A percentile compares a stretch with the other conserved stretches of the same genome.
Evolutionary conservation across 2,888 invertebrate genomes (phyloP).

Genomic region (Ophioninae sp.): DNA sequence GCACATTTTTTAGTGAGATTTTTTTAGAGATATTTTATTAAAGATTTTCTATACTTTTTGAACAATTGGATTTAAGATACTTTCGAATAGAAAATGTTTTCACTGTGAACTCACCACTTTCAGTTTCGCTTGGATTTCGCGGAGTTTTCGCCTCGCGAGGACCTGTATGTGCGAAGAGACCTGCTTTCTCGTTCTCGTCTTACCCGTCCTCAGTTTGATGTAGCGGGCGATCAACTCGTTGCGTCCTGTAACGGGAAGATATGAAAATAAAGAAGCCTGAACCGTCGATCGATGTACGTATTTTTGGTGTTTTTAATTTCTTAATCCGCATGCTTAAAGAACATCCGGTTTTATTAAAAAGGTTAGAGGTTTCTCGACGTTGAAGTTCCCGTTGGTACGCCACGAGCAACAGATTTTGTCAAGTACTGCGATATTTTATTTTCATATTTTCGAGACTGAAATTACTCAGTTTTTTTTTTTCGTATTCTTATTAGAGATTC

Average conservation of each 20-base stretch:
- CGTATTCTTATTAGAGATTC: too few relatives aligned
- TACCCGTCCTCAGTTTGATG: slow-evolving; percentile 99
- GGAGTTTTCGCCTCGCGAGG: slow-evolving; percentile 97
- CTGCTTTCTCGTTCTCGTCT: slow-evolving; percentile 99
- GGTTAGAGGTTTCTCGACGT: background rate
- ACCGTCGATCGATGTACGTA: background rate
- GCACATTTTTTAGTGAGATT: too few relatives aligned
- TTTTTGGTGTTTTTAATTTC: background rate
- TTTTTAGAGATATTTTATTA: too few relatives aligned
- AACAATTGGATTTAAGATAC: background rate
- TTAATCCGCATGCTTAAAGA: background rate
- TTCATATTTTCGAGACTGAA: too few relatives aligned
- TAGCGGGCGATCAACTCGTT: slow-evolving; percentile 99
- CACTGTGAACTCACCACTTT: slow-evolving; percentile 92
- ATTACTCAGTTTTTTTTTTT: too few relatives aligned
- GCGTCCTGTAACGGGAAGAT: slow-evolving; percentile 89
- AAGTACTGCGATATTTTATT: too few relatives aligned
- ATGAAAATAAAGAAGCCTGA: background rate
- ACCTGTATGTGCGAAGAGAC: slow-evolving; percentile 99
- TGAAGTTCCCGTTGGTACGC: too few relatives aligned
- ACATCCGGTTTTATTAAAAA: background rate
- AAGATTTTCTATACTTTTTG: too few relatives aligned
- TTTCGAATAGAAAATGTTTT: slow-evolving; percentile 63
- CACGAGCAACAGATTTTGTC: too few relatives aligned
- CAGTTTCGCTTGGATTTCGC: slow-evolving; percentile 98